phyloP scores from a whole-genome alignment of 35 echinoderm and acorn worm species.

The Ophiothrix spiculata region DNA sequence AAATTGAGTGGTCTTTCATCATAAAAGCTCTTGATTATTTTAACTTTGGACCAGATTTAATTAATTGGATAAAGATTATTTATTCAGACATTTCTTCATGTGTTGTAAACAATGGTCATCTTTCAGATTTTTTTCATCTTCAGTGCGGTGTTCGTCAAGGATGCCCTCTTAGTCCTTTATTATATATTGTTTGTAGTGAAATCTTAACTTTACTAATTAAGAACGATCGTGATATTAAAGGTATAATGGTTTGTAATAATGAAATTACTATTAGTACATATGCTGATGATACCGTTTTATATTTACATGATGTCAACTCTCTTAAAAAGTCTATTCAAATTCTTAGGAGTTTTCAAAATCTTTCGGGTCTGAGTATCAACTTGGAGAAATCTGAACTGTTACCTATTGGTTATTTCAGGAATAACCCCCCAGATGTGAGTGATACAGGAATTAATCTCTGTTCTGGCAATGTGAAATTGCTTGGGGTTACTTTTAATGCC shows the following conservation, averaged over 20 bases:
- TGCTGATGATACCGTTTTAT: slow-evolving; percentile 27
- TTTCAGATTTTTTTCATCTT: background rate
- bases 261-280: slow-evolving; percentile 18
- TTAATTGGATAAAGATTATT: background rate
- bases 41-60: slow-evolving; percentile 32
- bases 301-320: background rate
- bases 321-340: background rate
- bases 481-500: slow-evolving; percentile 26
- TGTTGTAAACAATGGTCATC: slow-evolving; percentile 38
- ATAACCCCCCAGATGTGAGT: background rate
- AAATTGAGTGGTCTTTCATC: slow-evolving; percentile 33
- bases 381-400: background rate
- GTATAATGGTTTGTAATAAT: background rate
- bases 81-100: slow-evolving; percentile 26
- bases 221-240: background rate
- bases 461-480: background rate
- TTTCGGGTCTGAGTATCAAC: background rate
- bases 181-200: slow-evolving; percentile 25
- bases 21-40: slow-evolving; percentile 13
- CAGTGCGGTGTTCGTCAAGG: slow-evolving; percentile 10
- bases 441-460: background rate
- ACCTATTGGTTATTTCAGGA: background rate
- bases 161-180: slow-evolving; percentile 13
- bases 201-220: slow-evolving; percentile 3
- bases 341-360: background rate